A percentile compares a stretch with the other conserved stretches of the same genome.
Conservation (phyloP, 2,797 vertebrate species). For the Ptychobarbus kaznakovi region DNA sequence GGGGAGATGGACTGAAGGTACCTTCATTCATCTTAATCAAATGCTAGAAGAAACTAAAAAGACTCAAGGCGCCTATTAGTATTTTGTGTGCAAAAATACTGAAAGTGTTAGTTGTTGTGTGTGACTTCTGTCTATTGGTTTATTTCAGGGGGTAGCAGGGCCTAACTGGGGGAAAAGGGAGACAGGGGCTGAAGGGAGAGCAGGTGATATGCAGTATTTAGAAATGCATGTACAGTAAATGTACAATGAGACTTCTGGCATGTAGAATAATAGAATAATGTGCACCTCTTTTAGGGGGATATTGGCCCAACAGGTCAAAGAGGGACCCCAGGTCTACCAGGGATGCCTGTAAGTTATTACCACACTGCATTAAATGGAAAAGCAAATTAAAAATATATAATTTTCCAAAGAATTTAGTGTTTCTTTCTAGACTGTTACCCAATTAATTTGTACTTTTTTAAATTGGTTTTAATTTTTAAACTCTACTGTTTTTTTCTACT, state of each 20-base stretch:
- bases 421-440: background rate
- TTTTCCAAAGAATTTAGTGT: background rate
- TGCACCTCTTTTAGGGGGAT: constrained; percentile 73
- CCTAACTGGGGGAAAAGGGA: constrained; percentile 68
- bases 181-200: constrained; percentile 77
- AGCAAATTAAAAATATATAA: background rate
- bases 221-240: background rate
- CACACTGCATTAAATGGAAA: background rate
- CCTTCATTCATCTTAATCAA: background rate
- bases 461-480: background rate
- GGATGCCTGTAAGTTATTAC: constrained; percentile 75
- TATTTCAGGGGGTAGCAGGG: constrained; percentile 78
- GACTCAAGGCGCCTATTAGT: no score
- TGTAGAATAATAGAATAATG: constrained; percentile 6
- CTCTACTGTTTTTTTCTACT: background rate
- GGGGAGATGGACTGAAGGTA: constrained; percentile 81
- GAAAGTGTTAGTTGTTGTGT: background rate
- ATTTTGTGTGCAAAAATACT: background rate
- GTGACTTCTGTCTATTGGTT: background rate
- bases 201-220: constrained; percentile 73
- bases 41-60: background rate
- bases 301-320: constrained; percentile 72
- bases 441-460: background rate
- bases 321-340: constrained; percentile 76
- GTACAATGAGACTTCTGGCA: background rate